phyloP scores from a whole-genome alignment of 2,888 invertebrate genomes.

The Uloborus plumipes region DNA sequence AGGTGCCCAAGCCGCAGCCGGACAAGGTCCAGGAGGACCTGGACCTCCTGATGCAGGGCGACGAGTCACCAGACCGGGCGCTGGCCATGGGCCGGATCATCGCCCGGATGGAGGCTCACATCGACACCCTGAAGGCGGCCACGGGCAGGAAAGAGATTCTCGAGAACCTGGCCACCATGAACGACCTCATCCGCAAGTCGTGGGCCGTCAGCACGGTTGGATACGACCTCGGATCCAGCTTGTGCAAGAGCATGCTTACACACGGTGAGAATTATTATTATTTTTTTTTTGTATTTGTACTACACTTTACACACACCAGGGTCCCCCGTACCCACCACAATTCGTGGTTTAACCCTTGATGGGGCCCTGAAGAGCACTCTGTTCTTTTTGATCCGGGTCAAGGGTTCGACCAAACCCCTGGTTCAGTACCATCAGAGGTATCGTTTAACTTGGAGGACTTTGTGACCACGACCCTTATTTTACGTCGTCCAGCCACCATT shows the following conservation, averaged over 20 bases:
- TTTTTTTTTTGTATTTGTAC: no score
- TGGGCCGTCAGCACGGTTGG: slow-evolving; percentile 98
- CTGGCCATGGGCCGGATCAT: slow-evolving; percentile 86
- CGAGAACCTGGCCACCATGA: slow-evolving; percentile 67
- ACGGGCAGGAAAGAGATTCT: slow-evolving; percentile 70
- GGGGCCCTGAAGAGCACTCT: no score
- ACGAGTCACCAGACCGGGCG: slow-evolving; percentile 79
- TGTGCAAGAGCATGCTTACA: slow-evolving; percentile 82
- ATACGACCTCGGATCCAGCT: slow-evolving; percentile 89
- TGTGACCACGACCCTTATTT: no score
- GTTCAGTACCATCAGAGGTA: no score
- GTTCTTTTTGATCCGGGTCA: no score
- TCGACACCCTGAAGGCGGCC: slow-evolving; percentile 78
- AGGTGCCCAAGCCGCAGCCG: slow-evolving; percentile 25
- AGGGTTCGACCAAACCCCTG: no score
- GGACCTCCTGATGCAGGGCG: slow-evolving; percentile 39
- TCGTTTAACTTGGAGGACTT: no score
- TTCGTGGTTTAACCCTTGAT: no score
- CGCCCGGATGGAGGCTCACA: slow-evolving; percentile 80
- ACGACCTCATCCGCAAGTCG: slow-evolving; percentile 87
- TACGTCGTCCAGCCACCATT: no score
- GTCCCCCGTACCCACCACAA: no score
- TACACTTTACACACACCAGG: no score
- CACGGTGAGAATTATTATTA: no score
- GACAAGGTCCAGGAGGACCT: slow-evolving; percentile 46